Base-by-base conservation (phyloP, 2,797 vertebrate species). In the Selene dorsalis region DNA sequence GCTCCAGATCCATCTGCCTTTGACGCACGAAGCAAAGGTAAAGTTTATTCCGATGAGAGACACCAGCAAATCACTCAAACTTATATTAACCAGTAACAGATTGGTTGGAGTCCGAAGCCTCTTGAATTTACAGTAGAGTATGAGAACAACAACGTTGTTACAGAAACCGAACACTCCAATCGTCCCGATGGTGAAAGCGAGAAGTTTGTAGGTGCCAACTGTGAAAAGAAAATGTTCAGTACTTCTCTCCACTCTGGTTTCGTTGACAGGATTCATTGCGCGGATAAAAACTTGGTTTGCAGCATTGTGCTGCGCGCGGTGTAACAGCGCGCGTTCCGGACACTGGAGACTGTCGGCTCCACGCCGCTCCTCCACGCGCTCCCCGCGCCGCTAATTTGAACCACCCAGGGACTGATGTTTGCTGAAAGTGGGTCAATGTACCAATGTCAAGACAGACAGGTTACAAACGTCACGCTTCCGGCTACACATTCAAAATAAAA, bases 41-140 rank as follows among this genome's bases (percentile, higher is more conserved):
- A 98, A 95, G 89, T 95, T 94, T 5, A 95, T 91, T 2, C 97
- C 97, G 78, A 94, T 92, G 73, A 96, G 41, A 9, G 97, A 96
- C 56, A 95, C 95, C 67, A 98, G 95, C 53, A 98, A 86, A 80
- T 97, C 95, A 45, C 97, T 96, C 67, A 98, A 84, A 86, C 97
- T 96, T 86, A 97, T 96, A 83, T 96, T 98, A 77, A 96, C 90
- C 77, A 98, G 93, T 30, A 98, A 67, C 74, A 97, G 83, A 78
- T 96, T 96, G 0, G 95, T 96, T 53, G 98, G 97, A 1, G 96
- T 96, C 82, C 96, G 94, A 14, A 97, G 95, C 18, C 95, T 90
- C 92, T 93, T 95, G 92, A 96, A 98, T 90, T 87, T 95, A 73
- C 91, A 95, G 91, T 94, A 97, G 26, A 98, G 94, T 28, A 95